Evolutionary conservation across 2,888 invertebrate genomes (phyloP), one percentile per base, ranked within the genome.

Genomic region (Drosophila sordidapex): DNA sequence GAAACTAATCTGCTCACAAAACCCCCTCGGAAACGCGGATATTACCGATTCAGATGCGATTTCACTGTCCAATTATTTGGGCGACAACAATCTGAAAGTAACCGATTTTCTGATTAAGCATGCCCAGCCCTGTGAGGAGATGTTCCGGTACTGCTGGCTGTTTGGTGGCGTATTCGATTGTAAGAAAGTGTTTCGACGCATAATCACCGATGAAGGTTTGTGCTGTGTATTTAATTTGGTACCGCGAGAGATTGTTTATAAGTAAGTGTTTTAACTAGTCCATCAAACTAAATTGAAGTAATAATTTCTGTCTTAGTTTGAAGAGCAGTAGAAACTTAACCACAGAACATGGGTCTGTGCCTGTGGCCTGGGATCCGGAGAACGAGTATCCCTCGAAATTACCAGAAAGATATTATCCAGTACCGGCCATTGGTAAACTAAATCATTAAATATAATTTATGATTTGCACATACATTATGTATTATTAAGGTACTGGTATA

Each of bases 141-240:
- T 91, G 89, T 85, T 97, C 18, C 94, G 95, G 5, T 89, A 94
- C 29, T 97, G 97, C 87, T 91, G 93, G 69, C 97, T 96, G 95
- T 95, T 95, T 85, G 95, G 95, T 0, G 93, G 93, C 10, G 87
- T 87, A 0, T 93, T 94, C 78, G 94, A 95, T 70, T 97, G 97
- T 83, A 93, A 94, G 15, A 94, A 95, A 51, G 89, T 96, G 69
- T 97, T 97, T 92, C 96, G 95, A 84, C 95, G 96, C 0, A 95
- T 96, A 51, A 93, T 97, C 64, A 97, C 97, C 0, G 97, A 97
- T 84, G 97, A 97, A 91, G 97, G 97, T 0, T 94, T 97, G 2
- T 97, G 97, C 89, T 97, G 97, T 91, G 95, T 96, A 3, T 97
- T 97, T 89, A 97, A 97, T 90, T 94, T 95, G 58, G 94, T 97